Evolutionary conservation across 1,140 invertebrate species (phyloP).

Genomic region (Drosophila kikkawai): DNA sequence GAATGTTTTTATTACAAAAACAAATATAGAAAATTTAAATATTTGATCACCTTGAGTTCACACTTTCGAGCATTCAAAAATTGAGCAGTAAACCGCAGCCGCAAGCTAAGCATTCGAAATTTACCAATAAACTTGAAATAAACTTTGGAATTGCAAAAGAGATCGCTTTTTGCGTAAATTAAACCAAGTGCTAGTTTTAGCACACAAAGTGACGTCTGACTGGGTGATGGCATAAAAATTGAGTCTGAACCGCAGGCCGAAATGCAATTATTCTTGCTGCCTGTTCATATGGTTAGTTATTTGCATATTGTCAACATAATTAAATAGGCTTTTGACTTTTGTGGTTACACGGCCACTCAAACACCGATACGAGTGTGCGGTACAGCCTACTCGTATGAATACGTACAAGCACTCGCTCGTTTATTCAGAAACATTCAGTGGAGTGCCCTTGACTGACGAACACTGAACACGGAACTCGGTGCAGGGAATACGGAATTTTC

Average conservation of each 20-base stretch:
- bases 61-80: background rate
- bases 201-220: slow-evolving; percentile 8
- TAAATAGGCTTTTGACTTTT: slow-evolving; percentile 58
- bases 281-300: slow-evolving; percentile 42
- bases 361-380: slow-evolving; percentile 13
- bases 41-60: background rate
- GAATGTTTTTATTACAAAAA: background rate
- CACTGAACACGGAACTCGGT: slow-evolving; percentile 6
- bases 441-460: slow-evolving; percentile 53
- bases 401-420: slow-evolving; percentile 39
- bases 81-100: background rate
- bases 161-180: slow-evolving; percentile 1
- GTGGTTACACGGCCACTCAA: slow-evolving; percentile 46
- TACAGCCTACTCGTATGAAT: slow-evolving; percentile 34
- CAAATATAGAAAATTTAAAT: background rate
- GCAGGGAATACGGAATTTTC: background rate
- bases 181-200: slow-evolving; percentile 2
- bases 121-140: background rate
- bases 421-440: slow-evolving; percentile 53
- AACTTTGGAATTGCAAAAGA: background rate
- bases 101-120: slow-evolving; percentile 3
- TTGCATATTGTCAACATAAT: slow-evolving; percentile 65
- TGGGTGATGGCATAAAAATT: background rate
- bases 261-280: slow-evolving; percentile 54
- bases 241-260: slow-evolving; percentile 33